Evolutionary conservation across 2,888 invertebrate species (phyloP), one percentile per base, ranked within the genome.

Genomic region (Caenorhabditis sp.): DNA sequence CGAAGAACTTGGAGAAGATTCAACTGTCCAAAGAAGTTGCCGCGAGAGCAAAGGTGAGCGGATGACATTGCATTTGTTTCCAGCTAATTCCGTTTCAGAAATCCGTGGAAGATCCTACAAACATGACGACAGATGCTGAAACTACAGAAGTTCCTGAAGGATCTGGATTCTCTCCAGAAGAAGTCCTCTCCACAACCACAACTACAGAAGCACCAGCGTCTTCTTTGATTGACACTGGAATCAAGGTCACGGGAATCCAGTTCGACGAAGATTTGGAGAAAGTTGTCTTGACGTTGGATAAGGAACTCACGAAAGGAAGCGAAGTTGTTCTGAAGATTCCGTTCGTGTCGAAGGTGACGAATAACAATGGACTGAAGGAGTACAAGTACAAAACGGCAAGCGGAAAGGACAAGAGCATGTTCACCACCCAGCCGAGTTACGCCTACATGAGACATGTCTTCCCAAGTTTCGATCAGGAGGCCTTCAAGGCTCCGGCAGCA

Each of bases 211-310:
- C 67, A 13, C 67, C 72, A 22, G 50, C 51, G 8, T 61, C 71
- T 2, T 15, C 47, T 18, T n/a, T 80, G 0, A 56, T 72, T 9
- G 76, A 81, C 9, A 47, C 81, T 37, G 82, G 82, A 60, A 60
- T 82, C 22, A 58, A 74, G 40, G 78, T 79, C 2, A 82, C 35
- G 2, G 55, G 56, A 20, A 61, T 89, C 0, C 69, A 62, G 15
- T 64, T 81, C 15, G 85, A 87, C 51, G 88, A 88, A 58, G 83
- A 81, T 24, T 80, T 88, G 24, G 87, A 88, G 55, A 86, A 89
- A 72, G 86, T 85, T 13, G 81, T 84, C 40, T 79, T 89, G 62
- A 70, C 80, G 9, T 51, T 89, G 50, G 86, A 87, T 64, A 72
- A 61, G 20, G 70, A 80, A 26, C 50, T 89, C 37, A 64, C 83